phyloP scores from a whole-genome alignment of 2,113 vertebrate species.

The Illadopsis cleaveri region DNA sequence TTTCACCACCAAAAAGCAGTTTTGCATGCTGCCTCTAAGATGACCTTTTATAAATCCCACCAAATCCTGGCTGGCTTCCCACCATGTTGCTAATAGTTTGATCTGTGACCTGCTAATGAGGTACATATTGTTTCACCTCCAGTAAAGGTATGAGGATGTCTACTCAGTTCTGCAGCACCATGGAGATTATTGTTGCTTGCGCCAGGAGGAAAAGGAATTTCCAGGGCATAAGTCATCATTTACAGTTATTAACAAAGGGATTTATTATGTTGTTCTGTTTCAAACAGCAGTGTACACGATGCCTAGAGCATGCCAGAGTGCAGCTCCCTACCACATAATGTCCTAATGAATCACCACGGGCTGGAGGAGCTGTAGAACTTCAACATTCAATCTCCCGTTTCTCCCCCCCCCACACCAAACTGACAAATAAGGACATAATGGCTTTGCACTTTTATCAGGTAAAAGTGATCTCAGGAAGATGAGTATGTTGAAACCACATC shows the following conservation, averaged over 20 bases:
- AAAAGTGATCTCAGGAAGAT: slow-evolving; percentile 58
- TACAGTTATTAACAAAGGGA: slow-evolving; percentile 61
- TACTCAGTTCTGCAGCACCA: not conserved
- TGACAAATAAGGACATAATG: slow-evolving; percentile 61
- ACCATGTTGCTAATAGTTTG: slow-evolving; percentile 30
- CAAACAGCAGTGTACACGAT: not conserved
- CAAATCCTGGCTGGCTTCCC: slow-evolving; percentile 40
- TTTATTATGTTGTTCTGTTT: slow-evolving; percentile 49
- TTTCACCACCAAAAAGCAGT: not conserved
- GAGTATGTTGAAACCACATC: not conserved
- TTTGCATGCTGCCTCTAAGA: not conserved
- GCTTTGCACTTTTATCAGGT: slow-evolving; percentile 42
- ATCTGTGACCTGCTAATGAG: slow-evolving; percentile 53
- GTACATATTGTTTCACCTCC: slow-evolving; percentile 22
- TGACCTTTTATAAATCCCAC: slow-evolving; percentile 48
- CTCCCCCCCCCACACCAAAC: not conserved
- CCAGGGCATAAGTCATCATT: slow-evolving; percentile 62
- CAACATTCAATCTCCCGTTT: not conserved
- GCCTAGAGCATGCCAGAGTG: slow-evolving; percentile 22
- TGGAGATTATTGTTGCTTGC: not conserved
- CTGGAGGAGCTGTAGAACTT: slow-evolving; percentile 49
- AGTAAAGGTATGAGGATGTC: slow-evolving; percentile 38
- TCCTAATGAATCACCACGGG: slow-evolving; percentile 41
- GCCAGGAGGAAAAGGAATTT: slow-evolving; percentile 60
- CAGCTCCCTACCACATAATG: slow-evolving; percentile 48